Evolutionary conservation across 2,113 vertebrate genomes (phyloP), one percentile per base, ranked within the genome.

Genomic region (Neoarius graeffei): DNA sequence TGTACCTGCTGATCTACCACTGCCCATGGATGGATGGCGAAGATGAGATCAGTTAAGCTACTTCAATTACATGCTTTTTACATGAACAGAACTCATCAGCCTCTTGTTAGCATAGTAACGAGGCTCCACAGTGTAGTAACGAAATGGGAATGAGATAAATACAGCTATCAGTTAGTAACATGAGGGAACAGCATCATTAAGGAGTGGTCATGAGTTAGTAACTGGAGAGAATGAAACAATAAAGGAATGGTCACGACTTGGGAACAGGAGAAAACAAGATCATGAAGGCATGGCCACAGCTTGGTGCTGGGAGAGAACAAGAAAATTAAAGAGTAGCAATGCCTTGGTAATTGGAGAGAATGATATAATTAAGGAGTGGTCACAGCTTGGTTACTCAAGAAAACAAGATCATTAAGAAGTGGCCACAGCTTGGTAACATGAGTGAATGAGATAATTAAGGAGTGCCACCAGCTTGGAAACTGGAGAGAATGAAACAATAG

Each of bases 1-100:
- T 50, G 73, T 13, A 14, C 48, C 20, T 77, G 42, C 10, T 23
- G 48, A n/a, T 54, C 50, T 64, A 7, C 59, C 0, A 15, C 25
- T 57, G 25, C 50, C 23, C 25, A 17, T 52, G 42, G 10, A 52
- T 30, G 77, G 52, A 57, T 52, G 77, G 1, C 5, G n/a, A 60
- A 19, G 27, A 17, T 42, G 27, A 81, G 42, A 42, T 42, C 42
- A 4, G 62, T 77, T 42, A 15, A 66, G 42, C 48, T 80, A 80
- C 11, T 54, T 66, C 30, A 54, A 42, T 50, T 23, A 80, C 57
- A 52, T 66, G 62, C 27, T 81, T 60, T 86, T 86, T 80, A 69
- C 35, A 35, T 80, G 60, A 67, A 67, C 48, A 56, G 25, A 80
- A 69, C 52, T 27, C 48, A 27, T 66, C 14, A 27, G 15, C 23